Evolutionary conservation across 2,113 vertebrate genomes (phyloP), one percentile per base, ranked within the genome.

Genomic region (Oryzias celebensis): DNA sequence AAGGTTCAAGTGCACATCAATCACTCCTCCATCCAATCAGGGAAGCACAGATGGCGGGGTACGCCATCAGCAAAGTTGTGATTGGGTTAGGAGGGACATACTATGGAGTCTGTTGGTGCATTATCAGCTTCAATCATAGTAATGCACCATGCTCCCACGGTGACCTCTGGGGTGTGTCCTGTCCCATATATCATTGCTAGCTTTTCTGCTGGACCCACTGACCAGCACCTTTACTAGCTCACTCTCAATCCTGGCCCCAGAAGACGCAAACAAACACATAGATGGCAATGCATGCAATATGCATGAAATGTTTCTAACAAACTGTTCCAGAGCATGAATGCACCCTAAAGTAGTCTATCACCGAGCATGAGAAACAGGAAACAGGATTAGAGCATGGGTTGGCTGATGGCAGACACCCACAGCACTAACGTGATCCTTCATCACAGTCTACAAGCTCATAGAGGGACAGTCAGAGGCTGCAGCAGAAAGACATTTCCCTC

Each of bases 91-190:
- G 80, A 64, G 63, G 74, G 77, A 58, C 78, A 82, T 49, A 73
- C 65, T 62, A 60, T 53, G 24, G 78, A 78, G 76, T 75, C 79
- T 82, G 80, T 78, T 79, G 75, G 74, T 85, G 75, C 78, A 81
- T 87, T 87, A 85, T 85, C 77, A 45, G 80, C 72, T 87, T 83
- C 81, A 84, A 88, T 87, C 80, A 75, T 68, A 64, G 68, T 87
- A 87, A 88, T 87, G 83, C 83, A 81, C 81, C 68, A 44, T 73
- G 75, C 71, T 81, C 65, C 61, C 74, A 60, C 77, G 51, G 51
- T 67, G 84, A 87, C 84, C 86, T 85, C 77, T 78, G 63, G 74
- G 64, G 47, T 60, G 52, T 71, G 73, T 62, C 48, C 67, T 62
- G 26, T 13, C 26, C 47, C 50, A 79, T 85, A 79, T 71, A 79